Evolutionary conservation across 2,113 vertebrate genomes (phyloP).

Genomic region (Papio anubis): DNA sequence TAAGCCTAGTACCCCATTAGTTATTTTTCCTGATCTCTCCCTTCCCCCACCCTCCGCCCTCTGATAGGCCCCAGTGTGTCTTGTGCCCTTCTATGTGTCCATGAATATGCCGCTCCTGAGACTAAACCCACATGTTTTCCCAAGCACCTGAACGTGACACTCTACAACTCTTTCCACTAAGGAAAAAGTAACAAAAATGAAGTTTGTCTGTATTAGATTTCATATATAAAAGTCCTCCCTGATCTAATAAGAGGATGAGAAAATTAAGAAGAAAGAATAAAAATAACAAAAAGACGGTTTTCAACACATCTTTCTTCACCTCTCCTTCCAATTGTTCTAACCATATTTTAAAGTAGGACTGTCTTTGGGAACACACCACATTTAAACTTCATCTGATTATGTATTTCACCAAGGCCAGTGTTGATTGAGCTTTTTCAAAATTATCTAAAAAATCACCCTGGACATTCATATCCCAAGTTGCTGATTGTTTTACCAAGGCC

Average conservation of each 20-base stretch:
- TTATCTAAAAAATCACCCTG: neutral
- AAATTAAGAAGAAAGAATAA: neutral
- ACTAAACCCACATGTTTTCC: neutral
- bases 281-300: neutral
- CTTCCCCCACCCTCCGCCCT: too few species aligned
- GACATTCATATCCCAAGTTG: neutral
- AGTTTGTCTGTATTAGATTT: neutral
- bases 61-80: too few species aligned
- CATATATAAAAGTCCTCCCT: neutral
- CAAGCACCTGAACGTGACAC: neutral
- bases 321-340: neutral
- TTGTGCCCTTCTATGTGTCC: too few species aligned
- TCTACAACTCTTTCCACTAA: neutral
- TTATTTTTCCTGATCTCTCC: too few species aligned
- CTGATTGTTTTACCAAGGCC: neutral
- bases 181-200: slow-evolving; percentile 8
- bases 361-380: neutral
- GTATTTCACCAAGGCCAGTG: neutral
- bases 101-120: neutral
- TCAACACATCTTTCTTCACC: neutral
- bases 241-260: neutral
- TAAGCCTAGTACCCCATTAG: too few species aligned
- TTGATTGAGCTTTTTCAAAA: neutral
- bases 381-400: neutral
- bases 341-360: neutral